Percentiles rank a stretch among this genome's conserved stretches.
phyloP scores from a whole-genome alignment of 2,113 vertebrate genomes.

The Myiozetetes cayanensis region DNA sequence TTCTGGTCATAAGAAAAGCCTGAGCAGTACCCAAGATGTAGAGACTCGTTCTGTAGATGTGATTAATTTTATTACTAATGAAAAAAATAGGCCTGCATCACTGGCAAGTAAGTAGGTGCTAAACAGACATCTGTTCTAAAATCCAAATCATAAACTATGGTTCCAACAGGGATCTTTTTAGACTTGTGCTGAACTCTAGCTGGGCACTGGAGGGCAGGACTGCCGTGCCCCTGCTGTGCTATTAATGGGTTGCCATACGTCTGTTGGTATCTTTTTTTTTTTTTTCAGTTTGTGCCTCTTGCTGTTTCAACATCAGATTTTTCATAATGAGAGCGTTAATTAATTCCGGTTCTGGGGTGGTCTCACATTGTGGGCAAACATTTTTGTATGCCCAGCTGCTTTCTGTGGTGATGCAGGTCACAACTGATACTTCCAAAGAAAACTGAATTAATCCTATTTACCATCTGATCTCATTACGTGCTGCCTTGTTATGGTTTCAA shows the following conservation, averaged over 20 bases:
- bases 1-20: neutral
- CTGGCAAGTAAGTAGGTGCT: neutral
- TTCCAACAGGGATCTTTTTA: neutral
- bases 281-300: neutral
- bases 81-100: neutral
- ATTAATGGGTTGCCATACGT: neutral
- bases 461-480: neutral
- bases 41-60: neutral
- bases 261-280: neutral
- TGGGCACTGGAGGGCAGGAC: neutral
- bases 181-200: neutral
- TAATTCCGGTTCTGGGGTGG: neutral
- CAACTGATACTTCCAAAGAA: neutral
- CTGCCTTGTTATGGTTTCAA: neutral
- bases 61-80: neutral
- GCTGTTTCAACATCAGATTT: conserved; percentile 20
- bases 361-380: neutral
- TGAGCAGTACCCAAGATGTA: neutral
- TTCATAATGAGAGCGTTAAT: neutral
- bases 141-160: neutral
- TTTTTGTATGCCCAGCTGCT: conserved; percentile 15
- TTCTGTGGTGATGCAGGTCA: neutral
- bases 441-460: neutral
- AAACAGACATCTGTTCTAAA: neutral
- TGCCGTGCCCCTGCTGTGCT: neutral